A percentile compares a stretch with the other conserved stretches of the same genome.
Evolutionary conservation across 2,888 invertebrate species (phyloP).

Genomic region (Eudasyphora cyanicolor): DNA sequence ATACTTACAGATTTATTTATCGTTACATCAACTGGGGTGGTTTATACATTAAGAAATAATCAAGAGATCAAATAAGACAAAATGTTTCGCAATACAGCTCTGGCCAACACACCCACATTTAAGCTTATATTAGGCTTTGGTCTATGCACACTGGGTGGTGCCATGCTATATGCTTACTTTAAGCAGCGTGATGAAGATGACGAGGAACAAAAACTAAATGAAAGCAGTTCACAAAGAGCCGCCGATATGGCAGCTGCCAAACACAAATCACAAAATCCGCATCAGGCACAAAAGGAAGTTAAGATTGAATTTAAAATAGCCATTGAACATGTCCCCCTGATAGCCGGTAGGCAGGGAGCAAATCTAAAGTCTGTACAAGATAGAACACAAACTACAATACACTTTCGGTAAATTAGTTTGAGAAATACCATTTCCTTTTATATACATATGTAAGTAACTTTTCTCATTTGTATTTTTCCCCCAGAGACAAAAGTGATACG

Average conservation of each 20-base stretch:
- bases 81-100: conserved; percentile 75
- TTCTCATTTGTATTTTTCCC: neutral
- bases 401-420: conserved; percentile 76
- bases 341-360: conserved; percentile 89
- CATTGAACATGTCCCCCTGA: conserved; percentile 83
- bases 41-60: neutral
- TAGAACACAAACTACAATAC: conserved; percentile 84
- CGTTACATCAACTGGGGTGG: conserved; percentile 7
- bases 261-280: conserved; percentile 59
- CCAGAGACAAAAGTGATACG: conserved; percentile 82
- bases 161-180: conserved; percentile 85
- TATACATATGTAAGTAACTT: neutral
- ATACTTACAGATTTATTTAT: conserved; percentile 46
- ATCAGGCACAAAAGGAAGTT: conserved; percentile 76
- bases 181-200: conserved; percentile 83
- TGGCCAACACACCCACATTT: conserved; percentile 77
- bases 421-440: no score
- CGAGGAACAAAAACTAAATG: conserved; percentile 65
- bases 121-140: conserved; percentile 85
- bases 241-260: neutral
- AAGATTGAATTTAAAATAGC: conserved; percentile 83
- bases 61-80: conserved; percentile 47
- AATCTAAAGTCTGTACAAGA: conserved; percentile 88
- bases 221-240: neutral
- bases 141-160: conserved; percentile 85